These are phyloP conservation scores for Ranitomeya variabilis DNA, from an alignment of 2,113 vertebrate species.

Conservation along the genomic window DNA sequence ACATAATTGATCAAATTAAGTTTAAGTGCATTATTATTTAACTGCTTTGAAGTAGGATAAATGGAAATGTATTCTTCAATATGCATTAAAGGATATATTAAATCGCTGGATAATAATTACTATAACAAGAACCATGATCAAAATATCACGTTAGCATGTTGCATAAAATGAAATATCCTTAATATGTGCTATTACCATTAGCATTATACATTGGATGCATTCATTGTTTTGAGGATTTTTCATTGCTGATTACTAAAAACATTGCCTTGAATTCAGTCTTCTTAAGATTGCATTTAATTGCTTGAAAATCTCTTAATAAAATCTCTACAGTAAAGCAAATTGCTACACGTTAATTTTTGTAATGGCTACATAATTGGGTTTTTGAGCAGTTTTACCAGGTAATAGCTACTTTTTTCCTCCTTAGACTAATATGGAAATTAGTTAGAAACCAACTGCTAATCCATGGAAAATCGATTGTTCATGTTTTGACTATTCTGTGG, in stretches of 20 bases:
- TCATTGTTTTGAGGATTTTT: not conserved
- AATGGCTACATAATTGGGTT: not conserved
- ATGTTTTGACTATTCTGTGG: not conserved
- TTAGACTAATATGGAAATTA: not conserved
- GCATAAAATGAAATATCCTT: not conserved
- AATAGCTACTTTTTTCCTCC: not conserved
- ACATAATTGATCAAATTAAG: constrained; percentile 34
- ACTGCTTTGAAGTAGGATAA: constrained; percentile 33
- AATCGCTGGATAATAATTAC: constrained; percentile 25
- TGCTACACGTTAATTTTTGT: not conserved
- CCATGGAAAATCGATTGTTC: not conserved
- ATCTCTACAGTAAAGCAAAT: not conserved
- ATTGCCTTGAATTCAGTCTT: not conserved
- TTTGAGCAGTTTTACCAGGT: not conserved
- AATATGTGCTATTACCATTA: not conserved
- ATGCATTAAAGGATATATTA: constrained; percentile 24
- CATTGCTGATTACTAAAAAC: not conserved
- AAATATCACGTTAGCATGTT: not conserved
- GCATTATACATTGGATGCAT: not conserved
- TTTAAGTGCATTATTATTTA: constrained; percentile 36
- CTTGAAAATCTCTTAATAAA: not conserved
- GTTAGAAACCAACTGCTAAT: not conserved
- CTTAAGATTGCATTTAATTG: not conserved
- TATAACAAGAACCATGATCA: not conserved
- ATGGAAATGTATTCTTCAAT: constrained; percentile 41